Percentiles rank a stretch among this genome's conserved stretches.
Evolutionary conservation across 2,113 vertebrate species (phyloP).

Genomic region (Misgurnus anguillicaudatus): DNA sequence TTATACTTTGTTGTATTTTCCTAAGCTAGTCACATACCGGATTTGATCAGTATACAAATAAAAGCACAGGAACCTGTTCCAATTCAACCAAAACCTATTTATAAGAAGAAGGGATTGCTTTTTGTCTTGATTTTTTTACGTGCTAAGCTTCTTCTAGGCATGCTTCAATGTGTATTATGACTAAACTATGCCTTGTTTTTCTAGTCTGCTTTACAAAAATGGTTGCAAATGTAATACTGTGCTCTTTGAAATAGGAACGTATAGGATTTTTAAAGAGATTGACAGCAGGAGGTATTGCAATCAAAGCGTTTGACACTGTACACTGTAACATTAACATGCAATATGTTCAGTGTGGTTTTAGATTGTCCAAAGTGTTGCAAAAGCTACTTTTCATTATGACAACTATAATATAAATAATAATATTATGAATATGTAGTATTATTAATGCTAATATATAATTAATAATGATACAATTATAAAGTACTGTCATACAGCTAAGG

Average conservation of each 20-base stretch:
- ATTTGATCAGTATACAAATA: constrained; percentile 62
- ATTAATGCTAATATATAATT: neutral
- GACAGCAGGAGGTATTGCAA: constrained; percentile 45
- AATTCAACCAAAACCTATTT: constrained; percentile 76
- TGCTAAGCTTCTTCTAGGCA: constrained; percentile 54
- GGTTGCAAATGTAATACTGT: constrained; percentile 80
- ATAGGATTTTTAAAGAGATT: constrained; percentile 49
- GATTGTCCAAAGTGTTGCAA: constrained; percentile 32
- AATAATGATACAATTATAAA: constrained; percentile 46
- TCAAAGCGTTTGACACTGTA: constrained; percentile 44
- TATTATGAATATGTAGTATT: constrained; percentile 27
- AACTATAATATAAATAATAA: constrained; percentile 8
- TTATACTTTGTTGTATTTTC: constrained; percentile 45
- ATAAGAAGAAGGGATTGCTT: constrained; percentile 49
- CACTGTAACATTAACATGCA: constrained; percentile 56
- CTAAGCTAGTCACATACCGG: constrained; percentile 49
- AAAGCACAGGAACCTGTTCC: constrained; percentile 74
- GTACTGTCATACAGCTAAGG: constrained; percentile 38
- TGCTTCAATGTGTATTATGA: constrained; percentile 63
- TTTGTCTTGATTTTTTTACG: constrained; percentile 41
- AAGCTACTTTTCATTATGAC: constrained; percentile 7
- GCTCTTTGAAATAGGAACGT: constrained; percentile 65
- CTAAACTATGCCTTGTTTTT: constrained; percentile 56
- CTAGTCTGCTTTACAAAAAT: constrained; percentile 72
- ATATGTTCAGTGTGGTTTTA: constrained; percentile 44